Conservation (phyloP, 2,888 invertebrate genomes). For the Himalopsyche japonica region DNA sequence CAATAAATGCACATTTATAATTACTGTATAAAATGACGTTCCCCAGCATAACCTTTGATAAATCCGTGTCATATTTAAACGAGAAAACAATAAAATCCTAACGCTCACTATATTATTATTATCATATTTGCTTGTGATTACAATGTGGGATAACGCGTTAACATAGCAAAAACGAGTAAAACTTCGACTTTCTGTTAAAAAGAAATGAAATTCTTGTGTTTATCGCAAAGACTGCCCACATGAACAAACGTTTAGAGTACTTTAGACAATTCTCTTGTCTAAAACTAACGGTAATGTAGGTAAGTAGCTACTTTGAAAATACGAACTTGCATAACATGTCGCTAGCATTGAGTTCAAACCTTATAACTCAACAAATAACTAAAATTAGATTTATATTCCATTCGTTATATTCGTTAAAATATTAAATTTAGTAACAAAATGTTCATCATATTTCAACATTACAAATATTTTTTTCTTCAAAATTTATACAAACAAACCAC, state of each 20-base stretch:
- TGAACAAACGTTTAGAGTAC: conserved; percentile 11
- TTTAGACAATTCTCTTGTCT: neutral
- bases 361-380: too few species aligned
- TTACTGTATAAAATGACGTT: neutral
- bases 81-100: neutral
- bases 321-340: too few species aligned
- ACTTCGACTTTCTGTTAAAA: conserved; percentile 2
- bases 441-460: too few species aligned
- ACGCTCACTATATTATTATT: neutral
- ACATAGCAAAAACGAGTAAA: neutral
- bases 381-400: too few species aligned
- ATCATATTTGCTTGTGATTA: neutral
- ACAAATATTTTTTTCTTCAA: too few species aligned
- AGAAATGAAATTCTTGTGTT: conserved; percentile 34
- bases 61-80: neutral
- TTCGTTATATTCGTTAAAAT: too few species aligned
- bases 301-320: too few species aligned
- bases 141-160: neutral
- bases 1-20: too few species aligned
- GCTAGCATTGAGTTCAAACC: too few species aligned
- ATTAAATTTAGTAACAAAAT: too few species aligned
- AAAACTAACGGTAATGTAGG: neutral
- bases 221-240: conserved; percentile 16
- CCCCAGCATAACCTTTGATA: neutral
- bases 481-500: too few species aligned